Conservation (phyloP, 2,888 invertebrate species). For the Trilocha varians region DNA sequence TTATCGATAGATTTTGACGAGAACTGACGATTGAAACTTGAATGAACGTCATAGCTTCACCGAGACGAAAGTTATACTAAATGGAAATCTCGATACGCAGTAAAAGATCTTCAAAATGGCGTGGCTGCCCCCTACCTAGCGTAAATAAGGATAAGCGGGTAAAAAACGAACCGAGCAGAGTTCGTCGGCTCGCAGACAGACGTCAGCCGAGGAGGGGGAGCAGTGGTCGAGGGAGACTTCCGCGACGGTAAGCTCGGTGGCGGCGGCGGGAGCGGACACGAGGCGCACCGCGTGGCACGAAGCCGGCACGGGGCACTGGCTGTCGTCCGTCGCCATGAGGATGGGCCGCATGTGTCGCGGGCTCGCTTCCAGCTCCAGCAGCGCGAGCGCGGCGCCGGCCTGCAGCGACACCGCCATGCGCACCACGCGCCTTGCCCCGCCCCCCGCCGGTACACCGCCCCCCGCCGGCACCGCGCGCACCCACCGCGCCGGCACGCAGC, state of each 20-base stretch:
- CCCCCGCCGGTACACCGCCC: constrained; percentile 14
- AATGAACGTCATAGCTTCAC: too few relatives aligned
- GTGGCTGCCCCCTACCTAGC: too few relatives aligned
- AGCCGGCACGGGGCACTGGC: constrained; percentile 25
- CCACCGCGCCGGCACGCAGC: constrained; percentile 35
- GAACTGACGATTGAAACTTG: too few relatives aligned
- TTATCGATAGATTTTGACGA: too few relatives aligned
- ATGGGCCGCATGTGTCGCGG: constrained; percentile 40
- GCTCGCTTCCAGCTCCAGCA: constrained; percentile 43
- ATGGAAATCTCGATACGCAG: too few relatives aligned
- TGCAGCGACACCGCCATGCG: constrained; percentile 9
- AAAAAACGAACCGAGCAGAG: constrained; percentile 34
- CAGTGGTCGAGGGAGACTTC: constrained; percentile 19
- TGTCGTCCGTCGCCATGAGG: constrained; percentile 31
- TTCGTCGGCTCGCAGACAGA: constrained; percentile 37
- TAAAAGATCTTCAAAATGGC: too few relatives aligned
- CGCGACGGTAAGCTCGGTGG: constrained; percentile 21
- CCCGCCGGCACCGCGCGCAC: constrained; percentile 22
- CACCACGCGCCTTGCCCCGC: constrained; percentile 8
- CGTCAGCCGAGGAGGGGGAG: constrained; percentile 25
- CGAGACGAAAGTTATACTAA: too few relatives aligned
- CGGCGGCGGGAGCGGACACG: constrained; percentile 8
- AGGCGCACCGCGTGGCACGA: constrained; percentile 35
- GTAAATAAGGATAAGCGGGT: too few relatives aligned
- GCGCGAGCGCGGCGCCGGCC: constrained; percentile 31